These are phyloP conservation scores for Hyaena hyaena DNA, from an alignment of 2,113 vertebrate species.

Conservation along the genomic window DNA sequence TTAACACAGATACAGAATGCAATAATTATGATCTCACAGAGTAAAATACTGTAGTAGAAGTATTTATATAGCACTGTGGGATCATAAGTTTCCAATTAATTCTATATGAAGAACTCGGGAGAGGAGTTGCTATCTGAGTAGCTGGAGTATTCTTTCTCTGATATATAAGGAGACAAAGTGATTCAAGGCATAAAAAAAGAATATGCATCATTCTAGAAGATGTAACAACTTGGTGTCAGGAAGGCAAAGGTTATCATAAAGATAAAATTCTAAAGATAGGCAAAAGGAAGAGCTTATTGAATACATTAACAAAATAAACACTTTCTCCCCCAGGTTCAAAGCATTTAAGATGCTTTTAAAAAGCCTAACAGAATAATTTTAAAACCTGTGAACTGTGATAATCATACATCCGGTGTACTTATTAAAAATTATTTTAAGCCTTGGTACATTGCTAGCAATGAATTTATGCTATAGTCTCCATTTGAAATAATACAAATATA, in stretches of 20 bases:
- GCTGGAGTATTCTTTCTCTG: not conserved
- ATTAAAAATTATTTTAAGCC: not conserved
- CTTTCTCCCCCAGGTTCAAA: not conserved
- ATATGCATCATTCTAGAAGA: not conserved
- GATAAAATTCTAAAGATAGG: not conserved
- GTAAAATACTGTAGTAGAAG: not conserved
- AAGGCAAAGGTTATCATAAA: not conserved
- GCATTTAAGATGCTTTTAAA: not conserved
- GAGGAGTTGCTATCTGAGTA: not conserved
- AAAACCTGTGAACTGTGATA: not conserved
- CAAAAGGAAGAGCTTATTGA: not conserved
- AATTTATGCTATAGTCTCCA: not conserved
- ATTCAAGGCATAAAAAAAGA: not conserved
- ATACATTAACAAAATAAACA: not conserved
- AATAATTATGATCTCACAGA: not conserved
- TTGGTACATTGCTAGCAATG: not conserved
- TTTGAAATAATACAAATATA: not conserved
- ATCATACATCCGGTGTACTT: not conserved
- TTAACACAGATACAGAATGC: not conserved
- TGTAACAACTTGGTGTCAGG: not conserved
- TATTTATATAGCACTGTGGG: not conserved
- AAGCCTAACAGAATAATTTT: not conserved
- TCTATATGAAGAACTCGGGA: not conserved
- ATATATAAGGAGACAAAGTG: not conserved
- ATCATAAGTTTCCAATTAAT: constrained; percentile 18